Evolutionary conservation across 1,140 invertebrate genomes (phyloP).

Genomic region (Subanguina moxae): DNA sequence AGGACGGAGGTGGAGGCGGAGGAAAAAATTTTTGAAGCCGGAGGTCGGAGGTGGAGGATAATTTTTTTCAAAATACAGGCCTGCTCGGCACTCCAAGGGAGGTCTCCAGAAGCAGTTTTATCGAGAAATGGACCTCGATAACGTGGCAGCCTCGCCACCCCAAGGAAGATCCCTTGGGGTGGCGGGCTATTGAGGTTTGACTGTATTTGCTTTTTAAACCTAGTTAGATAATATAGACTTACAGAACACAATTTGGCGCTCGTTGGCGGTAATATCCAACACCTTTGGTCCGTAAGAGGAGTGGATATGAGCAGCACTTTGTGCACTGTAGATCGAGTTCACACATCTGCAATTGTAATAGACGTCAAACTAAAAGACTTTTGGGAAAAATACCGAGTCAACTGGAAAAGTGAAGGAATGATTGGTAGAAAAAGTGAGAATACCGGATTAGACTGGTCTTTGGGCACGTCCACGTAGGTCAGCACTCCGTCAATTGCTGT

Average conservation of each 20-base stretch:
- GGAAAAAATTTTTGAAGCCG: too few relatives aligned
- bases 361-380: not conserved
- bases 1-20: too few relatives aligned
- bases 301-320: constrained; percentile 28
- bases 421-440: constrained; percentile 35
- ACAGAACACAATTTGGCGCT: constrained; percentile 50
- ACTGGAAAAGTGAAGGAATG: constrained; percentile 33
- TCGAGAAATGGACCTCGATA: too few relatives aligned
- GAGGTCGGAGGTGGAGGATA: too few relatives aligned
- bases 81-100: too few relatives aligned
- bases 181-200: too few relatives aligned
- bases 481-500: constrained; percentile 47
- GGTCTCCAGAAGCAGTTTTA: too few relatives aligned
- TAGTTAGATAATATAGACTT: constrained; percentile 5
- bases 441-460: constrained; percentile 28
- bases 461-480: constrained; percentile 40
- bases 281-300: constrained; percentile 34
- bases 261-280: constrained; percentile 36
- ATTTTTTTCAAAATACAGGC: too few relatives aligned
- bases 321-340: constrained; percentile 37
- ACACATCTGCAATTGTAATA: constrained; percentile 27
- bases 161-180: not conserved
- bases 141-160: not conserved
- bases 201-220: too few relatives aligned
- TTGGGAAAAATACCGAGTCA: constrained; percentile 23